A percentile compares a stretch with the other conserved stretches of the same genome.
Conservation (phyloP, 2,888 invertebrate species). For the Antheraea assamensis region DNA sequence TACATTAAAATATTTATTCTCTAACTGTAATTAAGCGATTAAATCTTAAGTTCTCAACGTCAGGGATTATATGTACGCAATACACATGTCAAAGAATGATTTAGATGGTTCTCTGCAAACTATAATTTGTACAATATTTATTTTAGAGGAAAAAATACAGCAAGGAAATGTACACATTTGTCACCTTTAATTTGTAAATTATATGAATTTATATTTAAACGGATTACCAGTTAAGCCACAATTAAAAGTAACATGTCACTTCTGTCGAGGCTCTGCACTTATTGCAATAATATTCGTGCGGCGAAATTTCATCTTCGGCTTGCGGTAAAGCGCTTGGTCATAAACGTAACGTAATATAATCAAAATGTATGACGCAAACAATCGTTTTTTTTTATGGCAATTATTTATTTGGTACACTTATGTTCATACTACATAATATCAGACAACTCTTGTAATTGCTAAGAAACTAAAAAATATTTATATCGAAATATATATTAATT, state of each 20-base stretch:
- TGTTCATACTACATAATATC: too few relatives aligned
- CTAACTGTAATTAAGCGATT: constrained; percentile 39
- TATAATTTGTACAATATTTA: not conserved
- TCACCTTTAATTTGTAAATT: not conserved
- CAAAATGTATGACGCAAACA: too few relatives aligned
- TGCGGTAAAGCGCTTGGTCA: too few relatives aligned
- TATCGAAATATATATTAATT: too few relatives aligned
- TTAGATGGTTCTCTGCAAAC: not conserved
- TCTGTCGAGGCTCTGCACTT: not conserved
- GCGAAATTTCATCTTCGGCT: too few relatives aligned
- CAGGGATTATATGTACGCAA: constrained; percentile 43
- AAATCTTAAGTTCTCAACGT: constrained; percentile 46
- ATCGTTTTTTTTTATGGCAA: too few relatives aligned
- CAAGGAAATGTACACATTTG: not conserved
- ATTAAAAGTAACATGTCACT: not conserved
- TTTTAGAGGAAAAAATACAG: not conserved
- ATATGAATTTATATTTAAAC: not conserved
- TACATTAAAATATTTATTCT: constrained; percentile 44
- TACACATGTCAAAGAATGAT: constrained; percentile 15
- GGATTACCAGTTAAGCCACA: not conserved
- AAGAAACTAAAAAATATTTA: too few relatives aligned
- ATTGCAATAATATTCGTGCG: too few relatives aligned
- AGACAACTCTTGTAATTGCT: too few relatives aligned
- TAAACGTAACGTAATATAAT: too few relatives aligned
- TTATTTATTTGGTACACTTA: too few relatives aligned